Conservation (phyloP, 2,113 vertebrate species). For the Coracopsis vasa region DNA sequence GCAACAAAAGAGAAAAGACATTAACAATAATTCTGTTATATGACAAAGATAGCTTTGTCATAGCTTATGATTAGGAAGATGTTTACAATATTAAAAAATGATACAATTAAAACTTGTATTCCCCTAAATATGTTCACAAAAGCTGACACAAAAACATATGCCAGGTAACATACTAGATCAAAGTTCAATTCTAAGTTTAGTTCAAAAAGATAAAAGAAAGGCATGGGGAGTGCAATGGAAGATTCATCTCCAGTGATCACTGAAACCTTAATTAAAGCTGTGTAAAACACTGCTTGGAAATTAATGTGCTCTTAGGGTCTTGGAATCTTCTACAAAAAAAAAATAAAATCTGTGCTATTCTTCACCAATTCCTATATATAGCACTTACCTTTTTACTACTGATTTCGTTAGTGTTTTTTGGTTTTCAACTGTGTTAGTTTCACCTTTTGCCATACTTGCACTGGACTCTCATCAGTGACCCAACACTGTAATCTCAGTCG, state of each 20-base stretch:
- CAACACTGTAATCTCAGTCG: not conserved
- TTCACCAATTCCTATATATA: not conserved
- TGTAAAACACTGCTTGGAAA: not conserved
- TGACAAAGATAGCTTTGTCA: not conserved
- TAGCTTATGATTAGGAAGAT: not conserved
- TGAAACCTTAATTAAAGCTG: not conserved
- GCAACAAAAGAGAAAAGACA: constrained; percentile 24
- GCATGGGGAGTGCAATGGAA: not conserved
- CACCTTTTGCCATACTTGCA: not conserved
- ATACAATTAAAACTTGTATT: not conserved
- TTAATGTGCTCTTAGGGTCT: not conserved
- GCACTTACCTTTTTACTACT: not conserved
- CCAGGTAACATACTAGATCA: not conserved
- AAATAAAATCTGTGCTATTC: not conserved
- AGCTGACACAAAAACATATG: not conserved
- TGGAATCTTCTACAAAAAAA: not conserved
- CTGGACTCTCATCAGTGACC: not conserved
- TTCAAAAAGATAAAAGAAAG: not conserved
- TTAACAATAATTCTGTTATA: not conserved
- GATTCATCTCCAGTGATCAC: not conserved
- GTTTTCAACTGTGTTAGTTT: rapidly evolving
- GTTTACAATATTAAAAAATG: not conserved
- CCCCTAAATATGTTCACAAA: not conserved
- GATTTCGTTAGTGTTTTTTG: not conserved
- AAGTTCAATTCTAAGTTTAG: not conserved